Conservation (phyloP, 2,113 vertebrate species). For the Mobula hypostoma region DNA sequence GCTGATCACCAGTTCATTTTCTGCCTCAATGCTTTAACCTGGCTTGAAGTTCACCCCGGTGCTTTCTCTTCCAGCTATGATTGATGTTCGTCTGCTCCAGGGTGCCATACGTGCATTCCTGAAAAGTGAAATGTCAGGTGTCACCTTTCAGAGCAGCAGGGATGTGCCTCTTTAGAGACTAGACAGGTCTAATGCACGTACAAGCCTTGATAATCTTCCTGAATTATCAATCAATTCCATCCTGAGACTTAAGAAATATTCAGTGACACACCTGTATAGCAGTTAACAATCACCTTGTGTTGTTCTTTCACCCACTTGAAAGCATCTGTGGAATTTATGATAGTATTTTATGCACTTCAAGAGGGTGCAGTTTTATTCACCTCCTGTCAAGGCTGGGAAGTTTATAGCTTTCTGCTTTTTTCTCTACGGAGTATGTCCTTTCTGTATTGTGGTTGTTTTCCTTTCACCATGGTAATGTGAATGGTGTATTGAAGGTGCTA, state of each 20-base stretch:
- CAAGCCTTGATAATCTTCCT: background rate
- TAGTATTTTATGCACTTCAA: background rate
- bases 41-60: no score
- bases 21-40: no score
- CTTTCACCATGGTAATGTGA: background rate
- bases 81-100: no score
- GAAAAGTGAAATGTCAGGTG: background rate
- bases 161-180: no score
- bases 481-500: background rate
- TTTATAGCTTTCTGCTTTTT: background rate
- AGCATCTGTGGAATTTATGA: background rate
- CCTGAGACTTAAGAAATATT: background rate
- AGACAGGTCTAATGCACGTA: background rate
- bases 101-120: no score
- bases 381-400: background rate
- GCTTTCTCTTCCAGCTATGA: no score
- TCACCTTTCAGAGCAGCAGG: background rate
- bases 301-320: background rate
- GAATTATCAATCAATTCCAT: background rate
- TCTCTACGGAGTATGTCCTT: background rate
- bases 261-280: background rate
- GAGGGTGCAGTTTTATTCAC: background rate
- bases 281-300: background rate
- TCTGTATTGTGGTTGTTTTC: background rate
- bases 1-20: no score